These are phyloP conservation scores for Catocala sponsa DNA, from an alignment of 2,888 invertebrate genomes.

Conservation along the genomic window DNA sequence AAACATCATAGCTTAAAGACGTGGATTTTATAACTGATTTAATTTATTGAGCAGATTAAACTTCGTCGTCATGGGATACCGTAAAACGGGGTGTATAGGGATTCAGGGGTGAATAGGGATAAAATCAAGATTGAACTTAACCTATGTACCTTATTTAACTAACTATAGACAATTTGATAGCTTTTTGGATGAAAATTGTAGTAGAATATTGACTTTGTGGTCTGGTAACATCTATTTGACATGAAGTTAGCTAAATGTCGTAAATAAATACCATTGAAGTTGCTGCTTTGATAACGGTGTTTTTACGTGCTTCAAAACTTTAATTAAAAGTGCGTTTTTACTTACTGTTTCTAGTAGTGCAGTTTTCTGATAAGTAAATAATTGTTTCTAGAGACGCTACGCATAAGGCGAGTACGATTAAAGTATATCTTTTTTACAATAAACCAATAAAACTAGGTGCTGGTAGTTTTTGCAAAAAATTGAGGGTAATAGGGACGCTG, in stretches of 20 bases:
- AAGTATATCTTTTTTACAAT: background rate
- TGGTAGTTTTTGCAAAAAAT: conserved; percentile 3
- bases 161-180: conserved; percentile 1
- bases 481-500: conserved; percentile 6
- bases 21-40: too few species aligned
- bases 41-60: too few species aligned
- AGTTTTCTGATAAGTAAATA: conserved; percentile 4
- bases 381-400: background rate
- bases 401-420: conserved; percentile 4
- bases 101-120: conserved; percentile 9
- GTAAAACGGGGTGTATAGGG: conserved; percentile 10
- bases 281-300: conserved; percentile 6
- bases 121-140: background rate
- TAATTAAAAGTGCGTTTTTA: conserved; percentile 5
- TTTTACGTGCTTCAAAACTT: conserved; percentile 7
- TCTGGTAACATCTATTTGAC: conserved; percentile 7
- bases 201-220: conserved; percentile 7
- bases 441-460: too few species aligned
- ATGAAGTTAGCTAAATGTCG: conserved; percentile 4
- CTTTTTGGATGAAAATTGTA: conserved; percentile 7
- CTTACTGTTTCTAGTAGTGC: conserved; percentile 1
- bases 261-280: conserved; percentile 2
- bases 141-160: background rate
- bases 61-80: too few species aligned
- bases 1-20: too few species aligned